Percentiles rank a stretch among this genome's conserved stretches.
phyloP scores from a whole-genome alignment of 1,140 invertebrate species.

The Drosophila lacteicornis region DNA sequence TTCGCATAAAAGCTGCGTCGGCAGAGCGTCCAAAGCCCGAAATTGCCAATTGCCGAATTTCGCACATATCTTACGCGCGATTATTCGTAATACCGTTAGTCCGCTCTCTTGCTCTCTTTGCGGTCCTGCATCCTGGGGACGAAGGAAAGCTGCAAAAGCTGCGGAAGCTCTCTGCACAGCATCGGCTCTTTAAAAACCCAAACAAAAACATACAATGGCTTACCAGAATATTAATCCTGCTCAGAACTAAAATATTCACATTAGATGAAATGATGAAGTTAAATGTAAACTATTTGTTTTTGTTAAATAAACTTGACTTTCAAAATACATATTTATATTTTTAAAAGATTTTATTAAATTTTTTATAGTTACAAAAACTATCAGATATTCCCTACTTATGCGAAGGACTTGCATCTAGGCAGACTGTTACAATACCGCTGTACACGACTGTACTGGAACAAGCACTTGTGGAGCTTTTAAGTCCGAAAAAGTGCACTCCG shows the following conservation, averaged over 20 bases:
- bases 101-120: slow-evolving; percentile 8
- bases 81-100: slow-evolving; percentile 6
- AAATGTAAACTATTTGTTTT: too few species aligned
- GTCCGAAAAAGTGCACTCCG: not conserved
- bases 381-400: too few species aligned
- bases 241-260: too few species aligned
- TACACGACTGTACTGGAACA: not conserved
- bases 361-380: too few species aligned
- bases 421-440: not conserved
- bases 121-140: not conserved
- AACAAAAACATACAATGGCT: slow-evolving; percentile 1
- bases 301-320: too few species aligned
- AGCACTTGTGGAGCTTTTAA: slow-evolving; percentile 7
- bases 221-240: not conserved
- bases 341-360: too few species aligned
- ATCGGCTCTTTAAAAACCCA: not conserved
- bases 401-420: not conserved
- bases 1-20: not conserved
- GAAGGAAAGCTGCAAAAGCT: not conserved
- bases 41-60: slow-evolving; percentile 11
- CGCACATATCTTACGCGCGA: not conserved
- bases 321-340: too few species aligned
- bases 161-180: slow-evolving; percentile 1
- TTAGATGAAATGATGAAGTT: too few species aligned
- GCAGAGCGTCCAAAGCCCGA: not conserved